Percentiles rank a stretch among this genome's conserved stretches.
phyloP scores from a whole-genome alignment of 2,888 invertebrate species.

The Galeopsomyia nigrocyanea region DNA sequence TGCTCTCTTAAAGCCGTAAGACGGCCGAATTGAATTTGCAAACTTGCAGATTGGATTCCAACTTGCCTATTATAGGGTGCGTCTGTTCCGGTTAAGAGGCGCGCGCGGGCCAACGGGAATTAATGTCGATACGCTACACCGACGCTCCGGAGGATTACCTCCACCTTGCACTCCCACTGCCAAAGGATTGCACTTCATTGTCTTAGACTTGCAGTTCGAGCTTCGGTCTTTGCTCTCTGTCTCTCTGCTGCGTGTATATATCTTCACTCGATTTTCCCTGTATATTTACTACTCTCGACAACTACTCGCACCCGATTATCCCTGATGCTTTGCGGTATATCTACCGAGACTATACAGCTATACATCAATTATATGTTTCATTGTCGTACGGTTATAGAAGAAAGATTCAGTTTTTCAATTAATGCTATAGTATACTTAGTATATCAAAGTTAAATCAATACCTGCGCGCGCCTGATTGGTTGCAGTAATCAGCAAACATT shows the following conservation, averaged over 20 bases:
- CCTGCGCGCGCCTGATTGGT: too few species aligned
- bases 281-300: conserved; percentile 26
- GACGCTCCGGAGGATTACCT: conserved; percentile 63
- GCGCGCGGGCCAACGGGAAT: conserved; percentile 62
- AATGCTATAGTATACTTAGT: too few species aligned
- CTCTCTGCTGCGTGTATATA: too few species aligned
- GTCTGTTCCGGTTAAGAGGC: conserved; percentile 69
- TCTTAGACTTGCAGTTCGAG: conserved; percentile 52
- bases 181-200: conserved; percentile 62
- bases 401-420: too few species aligned
- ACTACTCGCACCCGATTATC: conserved; percentile 21
- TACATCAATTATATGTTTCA: too few species aligned
- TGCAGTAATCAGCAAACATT: background rate
- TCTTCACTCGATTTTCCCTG: conserved; percentile 23
- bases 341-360: too few species aligned
- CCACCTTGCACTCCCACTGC: conserved; percentile 50
- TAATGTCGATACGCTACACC: conserved; percentile 68
- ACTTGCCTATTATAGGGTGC: conserved; percentile 70
- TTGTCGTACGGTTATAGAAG: too few species aligned
- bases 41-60: conserved; percentile 70
- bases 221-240: background rate
- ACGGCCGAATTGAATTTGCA: conserved; percentile 68
- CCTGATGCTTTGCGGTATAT: conserved; percentile 8
- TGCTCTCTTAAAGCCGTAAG: conserved; percentile 46
- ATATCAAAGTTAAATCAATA: too few species aligned